phyloP scores from a whole-genome alignment of 2,797 vertebrate genomes.

The Eulemur rubriventer region DNA sequence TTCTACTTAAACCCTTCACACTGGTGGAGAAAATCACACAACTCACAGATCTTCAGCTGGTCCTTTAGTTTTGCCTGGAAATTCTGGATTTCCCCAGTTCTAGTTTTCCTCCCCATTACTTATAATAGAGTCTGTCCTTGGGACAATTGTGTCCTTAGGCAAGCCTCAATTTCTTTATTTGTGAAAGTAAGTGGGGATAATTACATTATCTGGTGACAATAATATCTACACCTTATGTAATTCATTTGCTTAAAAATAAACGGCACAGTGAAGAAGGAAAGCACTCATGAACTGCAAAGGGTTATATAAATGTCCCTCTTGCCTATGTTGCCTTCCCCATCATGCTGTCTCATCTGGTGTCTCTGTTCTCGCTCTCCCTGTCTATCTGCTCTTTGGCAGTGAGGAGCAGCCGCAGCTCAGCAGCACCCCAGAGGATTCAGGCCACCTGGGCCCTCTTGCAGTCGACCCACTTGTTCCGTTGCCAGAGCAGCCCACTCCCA shows the following conservation, averaged over 20 bases:
- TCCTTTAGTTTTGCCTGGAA: neutral
- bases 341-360: neutral
- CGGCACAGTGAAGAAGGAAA: neutral
- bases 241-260: neutral
- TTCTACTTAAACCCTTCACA: neutral
- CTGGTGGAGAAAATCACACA: neutral
- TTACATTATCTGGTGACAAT: neutral
- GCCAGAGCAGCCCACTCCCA: neutral
- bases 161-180: slow-evolving; percentile 20
- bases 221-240: neutral
- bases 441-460: neutral
- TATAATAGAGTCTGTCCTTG: neutral
- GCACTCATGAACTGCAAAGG: neutral
- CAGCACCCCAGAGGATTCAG: neutral
- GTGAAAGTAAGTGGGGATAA: slow-evolving; percentile 2
- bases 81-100: neutral
- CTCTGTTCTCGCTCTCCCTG: neutral
- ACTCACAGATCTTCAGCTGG: neutral
- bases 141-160: neutral
- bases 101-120: neutral
- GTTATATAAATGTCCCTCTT: neutral
- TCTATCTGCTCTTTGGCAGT: neutral
- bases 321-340: neutral
- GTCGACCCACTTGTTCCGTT: neutral
- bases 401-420: neutral